These are phyloP conservation scores for Atherinosoma microstoma DNA, from an alignment of 2,797 vertebrate genomes.

Conservation along the genomic window DNA sequence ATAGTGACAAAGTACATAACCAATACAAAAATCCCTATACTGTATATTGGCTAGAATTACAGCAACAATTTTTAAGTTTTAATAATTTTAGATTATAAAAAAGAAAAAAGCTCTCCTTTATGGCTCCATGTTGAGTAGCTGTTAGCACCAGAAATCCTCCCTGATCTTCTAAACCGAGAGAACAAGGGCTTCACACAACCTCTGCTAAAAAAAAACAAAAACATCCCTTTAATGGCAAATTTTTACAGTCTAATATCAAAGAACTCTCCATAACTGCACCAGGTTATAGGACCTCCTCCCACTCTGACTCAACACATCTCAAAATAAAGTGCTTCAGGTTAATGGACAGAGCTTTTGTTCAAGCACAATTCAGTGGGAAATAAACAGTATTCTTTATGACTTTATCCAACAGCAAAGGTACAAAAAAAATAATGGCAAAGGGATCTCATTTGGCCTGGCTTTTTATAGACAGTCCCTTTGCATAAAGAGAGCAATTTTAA, in stretches of 20 bases:
- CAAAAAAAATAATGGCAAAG: not conserved
- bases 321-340: slow-evolving; percentile 1
- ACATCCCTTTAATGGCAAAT: not conserved
- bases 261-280: not conserved
- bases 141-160: not conserved
- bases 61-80: no score
- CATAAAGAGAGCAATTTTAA: not conserved
- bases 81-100: not conserved
- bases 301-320: not conserved
- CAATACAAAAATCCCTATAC: no score
- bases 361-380: not conserved
- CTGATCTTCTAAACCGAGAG: not conserved
- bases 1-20: no score
- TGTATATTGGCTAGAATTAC: no score
- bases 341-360: not conserved
- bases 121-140: not conserved
- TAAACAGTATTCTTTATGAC: not conserved
- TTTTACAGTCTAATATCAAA: not conserved
- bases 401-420: not conserved
- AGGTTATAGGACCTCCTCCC: not conserved
- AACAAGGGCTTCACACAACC: not conserved
- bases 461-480: not conserved
- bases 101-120: not conserved
- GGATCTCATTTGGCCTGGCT: not conserved
- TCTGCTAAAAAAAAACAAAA: not conserved